Evolutionary conservation across 2,888 invertebrate species (phyloP), one percentile per base, ranked within the genome.

Genomic region (Imbricaverruca yamaguchii): DNA sequence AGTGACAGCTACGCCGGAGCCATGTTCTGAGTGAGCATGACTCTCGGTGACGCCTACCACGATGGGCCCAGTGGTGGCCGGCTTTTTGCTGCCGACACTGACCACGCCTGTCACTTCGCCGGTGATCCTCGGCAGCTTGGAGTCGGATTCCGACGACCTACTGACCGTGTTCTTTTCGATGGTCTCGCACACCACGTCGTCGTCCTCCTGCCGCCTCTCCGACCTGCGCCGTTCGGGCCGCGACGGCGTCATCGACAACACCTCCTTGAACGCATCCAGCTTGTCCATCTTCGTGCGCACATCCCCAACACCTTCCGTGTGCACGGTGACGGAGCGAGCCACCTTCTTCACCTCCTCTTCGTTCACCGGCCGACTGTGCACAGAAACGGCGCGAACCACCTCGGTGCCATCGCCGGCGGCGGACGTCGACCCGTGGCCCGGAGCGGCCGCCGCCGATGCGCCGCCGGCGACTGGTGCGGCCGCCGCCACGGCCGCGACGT

Each of bases 261-360:
- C 74, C 15, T 74, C 74, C 53, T 74, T 74, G 55, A 74, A 74
- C 21, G 74, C 74, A 0, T 74, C 74, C 21, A 74, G 74, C 21
- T 74, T 74, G 74, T 74, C 55, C 1, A 74, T 74, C 21, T 74
- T 53, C 13, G 53, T 39, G 6, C 53, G 53, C 7, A 21, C 10
- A 3, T 11, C 15, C 6, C 8, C 1, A 1, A 21, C 21, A 3
- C 12, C 11, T 1, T 55, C 55, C 21, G 12, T 10, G 12, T 55
- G 13, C 1, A 4, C 21, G 21, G 0, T 55, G 11, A 10, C 53
- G 4, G 53, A 13, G 10, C 74, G 55, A 6, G 13, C 55, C 7
- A 18, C 18, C 55, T 55, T 74, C 21, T 0, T 74, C 6, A 74
- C 18, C 13, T 69, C 69, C 11, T 74, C 74, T 21, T 74, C 74